These are phyloP conservation scores for Lonchura striata DNA, from an alignment of 2,113 vertebrate species.

Conservation along the genomic window DNA sequence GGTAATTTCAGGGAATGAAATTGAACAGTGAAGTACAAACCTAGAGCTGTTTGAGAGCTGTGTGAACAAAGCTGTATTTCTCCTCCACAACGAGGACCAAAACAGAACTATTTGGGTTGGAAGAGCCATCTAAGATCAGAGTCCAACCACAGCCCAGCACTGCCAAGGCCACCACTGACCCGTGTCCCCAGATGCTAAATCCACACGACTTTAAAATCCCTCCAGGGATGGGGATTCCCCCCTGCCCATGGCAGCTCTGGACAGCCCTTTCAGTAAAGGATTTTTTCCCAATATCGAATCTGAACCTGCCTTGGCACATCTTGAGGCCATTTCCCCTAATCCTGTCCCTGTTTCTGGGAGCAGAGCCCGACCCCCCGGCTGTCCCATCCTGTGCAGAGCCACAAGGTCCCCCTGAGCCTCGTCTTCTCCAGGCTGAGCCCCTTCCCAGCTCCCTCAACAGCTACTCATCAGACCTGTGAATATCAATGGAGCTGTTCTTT, in stretches of 20 bases:
- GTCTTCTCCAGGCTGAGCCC: neutral
- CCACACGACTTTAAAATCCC: neutral
- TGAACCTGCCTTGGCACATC: fast-evolving
- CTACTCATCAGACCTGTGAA: neutral
- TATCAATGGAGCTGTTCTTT: fast-evolving
- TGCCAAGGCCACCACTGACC: neutral
- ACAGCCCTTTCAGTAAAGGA: fast-evolving
- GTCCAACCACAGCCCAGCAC: neutral
- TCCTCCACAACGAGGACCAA: neutral
- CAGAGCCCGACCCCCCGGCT: neutral
- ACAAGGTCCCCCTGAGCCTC: neutral
- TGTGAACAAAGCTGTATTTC: neutral
- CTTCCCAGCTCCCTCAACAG: neutral
- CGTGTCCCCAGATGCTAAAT: neutral
- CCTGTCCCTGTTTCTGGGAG: neutral
- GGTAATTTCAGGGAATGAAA: fast-evolving
- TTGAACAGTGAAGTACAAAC: neutral
- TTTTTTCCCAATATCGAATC: fast-evolving
- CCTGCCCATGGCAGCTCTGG: neutral
- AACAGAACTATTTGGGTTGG: neutral
- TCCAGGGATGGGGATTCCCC: neutral
- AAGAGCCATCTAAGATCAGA: neutral
- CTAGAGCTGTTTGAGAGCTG: neutral
- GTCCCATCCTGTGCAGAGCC: neutral
- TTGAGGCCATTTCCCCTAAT: fast-evolving